A percentile compares a stretch with the other conserved stretches of the same genome.
These are phyloP conservation scores for Lasiurus borealis DNA, from an alignment of 2,113 vertebrate species.

Conservation along the genomic window DNA sequence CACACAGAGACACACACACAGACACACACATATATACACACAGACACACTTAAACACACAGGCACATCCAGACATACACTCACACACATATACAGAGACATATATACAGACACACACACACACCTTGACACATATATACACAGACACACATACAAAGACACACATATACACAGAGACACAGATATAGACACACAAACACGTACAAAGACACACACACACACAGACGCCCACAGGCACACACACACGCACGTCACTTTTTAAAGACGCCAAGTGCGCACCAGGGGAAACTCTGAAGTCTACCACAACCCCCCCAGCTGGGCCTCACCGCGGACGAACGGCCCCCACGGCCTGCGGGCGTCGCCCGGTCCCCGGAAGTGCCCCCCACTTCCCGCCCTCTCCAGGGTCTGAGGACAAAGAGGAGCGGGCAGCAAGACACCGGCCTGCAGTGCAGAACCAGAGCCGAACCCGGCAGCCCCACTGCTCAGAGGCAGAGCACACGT, in stretches of 20 bases:
- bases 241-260: background rate
- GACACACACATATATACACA: background rate
- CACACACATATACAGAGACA: background rate
- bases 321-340: accelerated
- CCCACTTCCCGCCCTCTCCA: background rate
- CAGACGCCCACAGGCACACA: background rate
- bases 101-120: background rate
- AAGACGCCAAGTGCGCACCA: background rate
- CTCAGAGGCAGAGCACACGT: background rate
- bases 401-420: slow-evolving; percentile 62
- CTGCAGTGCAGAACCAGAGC: background rate
- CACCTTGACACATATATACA: background rate
- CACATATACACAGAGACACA: background rate
- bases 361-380: background rate
- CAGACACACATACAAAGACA: accelerated
- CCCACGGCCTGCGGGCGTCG: background rate
- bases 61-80: background rate
- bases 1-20: accelerated
- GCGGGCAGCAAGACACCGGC: background rate
- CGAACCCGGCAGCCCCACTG: background rate
- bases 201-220: background rate
- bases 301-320: accelerated
- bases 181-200: background rate
- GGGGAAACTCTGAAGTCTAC: background rate
- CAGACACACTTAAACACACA: background rate